Percentiles rank a stretch among this genome's conserved stretches.
phyloP scores from a whole-genome alignment of 2,797 vertebrate species.

The Adrianichthys oophorus region DNA sequence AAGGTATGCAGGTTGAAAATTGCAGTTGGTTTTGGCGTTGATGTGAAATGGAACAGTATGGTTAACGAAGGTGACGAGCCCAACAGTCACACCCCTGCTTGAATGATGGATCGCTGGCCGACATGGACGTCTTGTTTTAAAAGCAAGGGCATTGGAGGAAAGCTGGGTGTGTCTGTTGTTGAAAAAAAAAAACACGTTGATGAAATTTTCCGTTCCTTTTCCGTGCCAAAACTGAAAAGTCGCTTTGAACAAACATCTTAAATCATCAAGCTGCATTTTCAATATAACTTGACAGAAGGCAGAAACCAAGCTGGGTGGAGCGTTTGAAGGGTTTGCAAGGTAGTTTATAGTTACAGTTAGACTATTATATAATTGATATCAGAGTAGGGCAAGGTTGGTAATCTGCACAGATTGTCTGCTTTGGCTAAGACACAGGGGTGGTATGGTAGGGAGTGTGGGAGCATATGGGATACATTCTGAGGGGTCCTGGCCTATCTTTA shows the following conservation, averaged over 20 bases:
- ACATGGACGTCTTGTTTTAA: constrained; percentile 21
- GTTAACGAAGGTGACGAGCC: constrained; percentile 28
- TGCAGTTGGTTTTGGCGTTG: constrained; percentile 47
- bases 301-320: constrained; percentile 29
- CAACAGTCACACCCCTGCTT: constrained; percentile 55
- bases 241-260: neutral
- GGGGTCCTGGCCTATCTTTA: constrained; percentile 75
- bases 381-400: constrained; percentile 51
- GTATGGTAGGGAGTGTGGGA: constrained; percentile 57
- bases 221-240: too few relatives aligned
- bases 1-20: constrained; percentile 54
- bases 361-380: constrained; percentile 21
- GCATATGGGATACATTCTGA: constrained; percentile 75
- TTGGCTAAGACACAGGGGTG: constrained; percentile 59
- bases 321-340: constrained; percentile 32
- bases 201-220: constrained; percentile 7
- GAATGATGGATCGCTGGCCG: constrained; percentile 44
- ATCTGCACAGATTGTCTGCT: constrained; percentile 75
- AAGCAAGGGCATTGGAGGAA: constrained; percentile 10
- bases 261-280: constrained; percentile 6
- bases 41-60: constrained; percentile 37
- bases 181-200: neutral
- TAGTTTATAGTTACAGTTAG: constrained; percentile 27
- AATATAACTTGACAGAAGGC: constrained; percentile 12
- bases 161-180: neutral